Conservation (phyloP, 2,797 vertebrate genomes). For the Bucorvus abyssinicus region DNA sequence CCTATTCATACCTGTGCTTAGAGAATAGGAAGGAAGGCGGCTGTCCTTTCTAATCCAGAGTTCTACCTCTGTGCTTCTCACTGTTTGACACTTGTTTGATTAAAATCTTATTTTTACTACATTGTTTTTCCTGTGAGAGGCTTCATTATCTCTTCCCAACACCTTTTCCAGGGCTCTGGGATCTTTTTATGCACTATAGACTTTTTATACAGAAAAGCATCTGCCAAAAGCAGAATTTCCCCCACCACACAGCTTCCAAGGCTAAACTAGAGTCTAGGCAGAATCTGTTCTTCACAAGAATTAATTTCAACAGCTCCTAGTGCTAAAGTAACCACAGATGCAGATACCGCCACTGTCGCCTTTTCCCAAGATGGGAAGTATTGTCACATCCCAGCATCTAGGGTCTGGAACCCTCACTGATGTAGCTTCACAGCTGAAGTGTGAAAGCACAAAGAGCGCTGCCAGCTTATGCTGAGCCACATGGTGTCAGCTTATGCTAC, state of each 20-base stretch:
- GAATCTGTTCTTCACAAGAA: background rate
- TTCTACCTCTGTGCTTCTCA: background rate
- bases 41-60: background rate
- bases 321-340: background rate
- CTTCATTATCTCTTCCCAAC: background rate
- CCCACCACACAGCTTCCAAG: background rate
- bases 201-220: background rate
- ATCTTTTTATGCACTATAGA: background rate
- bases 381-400: background rate
- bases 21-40: background rate
- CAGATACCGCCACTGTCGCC: background rate
- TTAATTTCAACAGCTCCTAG: background rate
- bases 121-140: background rate
- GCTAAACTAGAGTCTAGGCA: background rate
- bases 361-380: background rate
- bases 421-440: constrained; percentile 5
- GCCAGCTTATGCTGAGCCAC: constrained; percentile 14
- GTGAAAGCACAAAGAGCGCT: constrained; percentile 35
- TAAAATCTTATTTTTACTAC: background rate
- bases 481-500: background rate
- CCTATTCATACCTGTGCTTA: background rate
- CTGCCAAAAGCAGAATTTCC: background rate
- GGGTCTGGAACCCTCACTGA: background rate
- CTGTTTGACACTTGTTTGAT: background rate
- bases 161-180: background rate